Evolutionary conservation across 2,888 invertebrate genomes (phyloP).

Genomic region (Phasia obesa): DNA sequence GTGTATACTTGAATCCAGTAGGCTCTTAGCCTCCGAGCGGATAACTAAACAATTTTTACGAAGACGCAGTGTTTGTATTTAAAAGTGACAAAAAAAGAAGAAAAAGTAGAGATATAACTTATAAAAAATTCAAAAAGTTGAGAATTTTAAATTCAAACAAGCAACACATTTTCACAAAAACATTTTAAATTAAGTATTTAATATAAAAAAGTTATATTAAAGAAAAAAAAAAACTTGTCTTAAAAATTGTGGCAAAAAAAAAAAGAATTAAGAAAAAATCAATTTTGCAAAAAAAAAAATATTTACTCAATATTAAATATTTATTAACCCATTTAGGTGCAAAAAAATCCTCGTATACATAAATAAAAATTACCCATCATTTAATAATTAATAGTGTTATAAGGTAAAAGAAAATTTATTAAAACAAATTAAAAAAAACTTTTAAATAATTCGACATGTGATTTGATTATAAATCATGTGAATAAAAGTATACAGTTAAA

Average conservation of each 20-base stretch:
- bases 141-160: conserved; percentile 42
- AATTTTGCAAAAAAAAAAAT: conserved; percentile 37
- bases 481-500: conserved; percentile 56
- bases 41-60: conserved; percentile 79
- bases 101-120: conserved; percentile 56
- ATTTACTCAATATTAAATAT: conserved; percentile 31
- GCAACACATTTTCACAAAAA: conserved; percentile 33
- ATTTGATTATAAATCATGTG: conserved; percentile 36
- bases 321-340: conserved; percentile 29
- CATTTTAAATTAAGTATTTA: conserved; percentile 33
- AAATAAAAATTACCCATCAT: neutral
- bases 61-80: conserved; percentile 69
- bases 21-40: conserved; percentile 83
- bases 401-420: conserved; percentile 32
- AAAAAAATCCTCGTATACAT: neutral
- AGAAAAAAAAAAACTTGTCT: conserved; percentile 25
- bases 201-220: conserved; percentile 22
- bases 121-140: conserved; percentile 69
- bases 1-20: conserved; percentile 77
- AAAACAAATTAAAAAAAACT: neutral
- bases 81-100: conserved; percentile 34
- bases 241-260: conserved; percentile 52
- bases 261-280: conserved; percentile 28
- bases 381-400: neutral
- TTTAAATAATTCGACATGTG: conserved; percentile 1